A percentile compares a stretch with the other conserved stretches of the same genome.
These are phyloP conservation scores for Folsomia manolachei DNA, from an alignment of 2,888 invertebrate genomes.

Conservation along the genomic window DNA sequence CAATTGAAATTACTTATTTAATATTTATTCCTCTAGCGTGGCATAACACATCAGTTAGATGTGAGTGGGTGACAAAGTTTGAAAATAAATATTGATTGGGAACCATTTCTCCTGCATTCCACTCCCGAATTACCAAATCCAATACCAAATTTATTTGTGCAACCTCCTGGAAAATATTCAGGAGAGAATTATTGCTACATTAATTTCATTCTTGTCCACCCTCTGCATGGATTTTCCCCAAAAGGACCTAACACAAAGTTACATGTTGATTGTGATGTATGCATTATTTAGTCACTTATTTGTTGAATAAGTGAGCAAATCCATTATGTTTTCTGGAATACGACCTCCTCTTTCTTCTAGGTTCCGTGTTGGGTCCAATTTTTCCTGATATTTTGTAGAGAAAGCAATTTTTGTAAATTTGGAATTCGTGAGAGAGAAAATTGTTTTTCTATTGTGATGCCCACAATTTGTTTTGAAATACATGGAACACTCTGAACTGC, in stretches of 20 bases:
- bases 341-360: not conserved
- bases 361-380: not conserved
- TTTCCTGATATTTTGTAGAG: not conserved
- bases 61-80: not conserved
- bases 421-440: conserved; percentile 15
- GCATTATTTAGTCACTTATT: not conserved
- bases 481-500: not conserved
- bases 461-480: conserved; percentile 11
- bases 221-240: not conserved
- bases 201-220: no score
- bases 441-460: conserved; percentile 23
- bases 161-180: not conserved
- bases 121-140: not conserved
- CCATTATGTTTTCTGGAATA: not conserved
- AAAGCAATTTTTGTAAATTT: not conserved
- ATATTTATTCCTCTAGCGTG: not conserved
- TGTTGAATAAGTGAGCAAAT: not conserved
- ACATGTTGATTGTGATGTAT: not conserved
- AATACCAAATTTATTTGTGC: not conserved
- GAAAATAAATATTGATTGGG: not conserved
- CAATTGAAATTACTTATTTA: not conserved
- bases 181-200: not conserved
- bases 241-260: not conserved
- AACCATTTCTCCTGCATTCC: not conserved
- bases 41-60: not conserved